Conservation (phyloP, 2,888 invertebrate genomes). For the Elysia crispata region DNA sequence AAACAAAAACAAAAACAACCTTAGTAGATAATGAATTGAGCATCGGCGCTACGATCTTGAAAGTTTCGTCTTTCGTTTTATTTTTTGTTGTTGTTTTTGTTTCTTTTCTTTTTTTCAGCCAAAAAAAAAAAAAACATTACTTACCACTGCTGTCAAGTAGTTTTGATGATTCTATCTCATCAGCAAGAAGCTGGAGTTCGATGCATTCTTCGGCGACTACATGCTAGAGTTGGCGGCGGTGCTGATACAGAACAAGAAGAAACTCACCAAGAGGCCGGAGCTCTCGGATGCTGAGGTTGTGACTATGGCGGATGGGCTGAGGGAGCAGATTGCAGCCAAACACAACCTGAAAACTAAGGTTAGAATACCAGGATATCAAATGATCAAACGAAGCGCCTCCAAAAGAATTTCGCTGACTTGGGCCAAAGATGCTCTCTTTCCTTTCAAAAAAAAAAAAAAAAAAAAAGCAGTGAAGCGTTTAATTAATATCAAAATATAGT, state of each 20-base stretch:
- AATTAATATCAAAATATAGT: too few relatives aligned
- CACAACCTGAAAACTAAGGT: background rate
- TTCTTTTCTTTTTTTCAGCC: too few relatives aligned
- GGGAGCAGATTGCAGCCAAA: constrained; percentile 32
- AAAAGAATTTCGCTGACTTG: background rate
- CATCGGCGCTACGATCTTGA: too few relatives aligned
- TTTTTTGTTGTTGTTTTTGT: too few relatives aligned
- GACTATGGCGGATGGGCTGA: constrained; percentile 19
- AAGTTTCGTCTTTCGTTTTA: too few relatives aligned
- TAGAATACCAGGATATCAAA: background rate
- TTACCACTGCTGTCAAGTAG: too few relatives aligned
- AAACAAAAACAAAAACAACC: too few relatives aligned
- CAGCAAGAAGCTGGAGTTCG: constrained; percentile 45
- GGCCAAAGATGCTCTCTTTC: background rate
- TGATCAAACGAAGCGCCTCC: too few relatives aligned
- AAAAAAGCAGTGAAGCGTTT: too few relatives aligned
- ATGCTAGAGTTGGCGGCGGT: constrained; percentile 36
- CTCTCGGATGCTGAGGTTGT: constrained; percentile 9
- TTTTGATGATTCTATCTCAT: background rate
- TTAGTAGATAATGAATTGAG: too few relatives aligned
- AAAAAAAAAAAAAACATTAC: too few relatives aligned
- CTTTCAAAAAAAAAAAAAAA: too few relatives aligned
- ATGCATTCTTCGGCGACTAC: constrained; percentile 34
- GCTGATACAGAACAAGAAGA: constrained; percentile 38
- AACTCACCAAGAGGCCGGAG: constrained; percentile 7